phyloP scores from a whole-genome alignment of 2,888 invertebrate genomes.

The Nematopogon swammerdamellus region DNA sequence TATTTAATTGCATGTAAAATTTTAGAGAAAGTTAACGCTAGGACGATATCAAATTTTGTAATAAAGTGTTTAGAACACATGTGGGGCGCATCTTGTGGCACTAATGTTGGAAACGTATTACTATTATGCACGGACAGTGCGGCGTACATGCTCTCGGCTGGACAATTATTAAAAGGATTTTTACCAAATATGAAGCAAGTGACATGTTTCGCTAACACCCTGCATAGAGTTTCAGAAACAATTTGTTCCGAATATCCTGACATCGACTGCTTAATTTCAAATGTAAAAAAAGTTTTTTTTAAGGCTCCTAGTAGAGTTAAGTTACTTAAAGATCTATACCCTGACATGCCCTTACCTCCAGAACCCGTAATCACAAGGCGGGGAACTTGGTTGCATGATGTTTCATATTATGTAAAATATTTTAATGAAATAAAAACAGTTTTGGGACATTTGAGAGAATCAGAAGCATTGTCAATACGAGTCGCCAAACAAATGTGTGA shows the following conservation, averaged over 20 bases:
- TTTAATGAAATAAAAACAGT: background rate
- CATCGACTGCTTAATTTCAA: constrained; percentile 2
- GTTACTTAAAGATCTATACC: constrained; percentile 1
- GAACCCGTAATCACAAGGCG: constrained; percentile 1
- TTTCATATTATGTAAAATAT: constrained; percentile 1
- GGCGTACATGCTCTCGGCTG: constrained; percentile 4
- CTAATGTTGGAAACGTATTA: background rate
- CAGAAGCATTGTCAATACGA: too few species aligned
- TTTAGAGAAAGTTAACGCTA: constrained; percentile 2
- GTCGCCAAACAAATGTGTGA: too few species aligned
- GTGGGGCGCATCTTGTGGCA: constrained; percentile 1
- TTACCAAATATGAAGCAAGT: constrained; percentile 1
- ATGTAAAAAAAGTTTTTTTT: constrained; percentile 1
- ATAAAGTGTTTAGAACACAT: constrained; percentile 2
- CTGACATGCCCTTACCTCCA: background rate
- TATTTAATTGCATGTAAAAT: constrained; percentile 4
- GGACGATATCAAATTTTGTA: constrained; percentile 2
- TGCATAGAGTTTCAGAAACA: constrained; percentile 1
- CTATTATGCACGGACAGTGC: constrained; percentile 2
- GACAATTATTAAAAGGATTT: constrained; percentile 2
- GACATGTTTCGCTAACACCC: constrained; percentile 1
- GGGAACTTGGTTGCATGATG: constrained; percentile 1
- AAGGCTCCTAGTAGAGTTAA: constrained; percentile 2
- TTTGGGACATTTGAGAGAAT: too few species aligned
- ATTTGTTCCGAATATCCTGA: background rate